Conservation (phyloP, 1,140 invertebrate species). For the Globodera rostochiensis region DNA sequence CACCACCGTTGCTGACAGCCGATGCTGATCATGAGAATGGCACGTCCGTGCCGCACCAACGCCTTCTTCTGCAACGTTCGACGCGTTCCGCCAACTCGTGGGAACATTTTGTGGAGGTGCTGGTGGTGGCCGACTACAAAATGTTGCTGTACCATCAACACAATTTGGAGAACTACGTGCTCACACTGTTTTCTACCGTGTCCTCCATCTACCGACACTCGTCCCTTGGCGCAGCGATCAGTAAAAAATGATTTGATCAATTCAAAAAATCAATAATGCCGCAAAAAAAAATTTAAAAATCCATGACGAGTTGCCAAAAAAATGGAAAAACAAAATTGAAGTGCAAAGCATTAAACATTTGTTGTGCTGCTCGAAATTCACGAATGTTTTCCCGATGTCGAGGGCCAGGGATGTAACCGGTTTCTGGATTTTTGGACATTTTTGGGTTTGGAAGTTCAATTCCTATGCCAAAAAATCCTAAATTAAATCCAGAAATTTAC, state of each 20-base stretch:
- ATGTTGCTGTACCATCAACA: slow-evolving; percentile 77
- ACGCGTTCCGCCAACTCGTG: slow-evolving; percentile 67
- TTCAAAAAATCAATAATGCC: too few species aligned
- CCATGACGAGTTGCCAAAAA: too few species aligned
- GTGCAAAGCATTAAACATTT: too few species aligned
- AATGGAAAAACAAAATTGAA: too few species aligned
- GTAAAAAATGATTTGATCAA: neutral
- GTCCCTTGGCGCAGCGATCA: slow-evolving; percentile 80
- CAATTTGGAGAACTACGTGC: slow-evolving; percentile 74
- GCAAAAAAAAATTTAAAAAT: too few species aligned
- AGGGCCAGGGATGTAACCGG: too few species aligned
- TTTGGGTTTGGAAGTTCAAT: too few species aligned
- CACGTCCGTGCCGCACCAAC: neutral
- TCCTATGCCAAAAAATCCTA: too few species aligned
- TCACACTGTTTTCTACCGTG: slow-evolving; percentile 81
- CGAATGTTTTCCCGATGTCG: too few species aligned
- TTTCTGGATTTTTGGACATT: too few species aligned
- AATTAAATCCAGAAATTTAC: too few species aligned
- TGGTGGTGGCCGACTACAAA: slow-evolving; percentile 78
- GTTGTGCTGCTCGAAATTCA: too few species aligned
- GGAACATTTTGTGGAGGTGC: slow-evolving; percentile 78
- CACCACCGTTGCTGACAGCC: neutral
- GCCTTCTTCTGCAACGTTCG: neutral
- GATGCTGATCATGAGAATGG: neutral
- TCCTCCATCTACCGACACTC: slow-evolving; percentile 78